Evolutionary conservation across 2,113 vertebrate genomes (phyloP).

Genomic region (Coregonus clupeaformis): DNA sequence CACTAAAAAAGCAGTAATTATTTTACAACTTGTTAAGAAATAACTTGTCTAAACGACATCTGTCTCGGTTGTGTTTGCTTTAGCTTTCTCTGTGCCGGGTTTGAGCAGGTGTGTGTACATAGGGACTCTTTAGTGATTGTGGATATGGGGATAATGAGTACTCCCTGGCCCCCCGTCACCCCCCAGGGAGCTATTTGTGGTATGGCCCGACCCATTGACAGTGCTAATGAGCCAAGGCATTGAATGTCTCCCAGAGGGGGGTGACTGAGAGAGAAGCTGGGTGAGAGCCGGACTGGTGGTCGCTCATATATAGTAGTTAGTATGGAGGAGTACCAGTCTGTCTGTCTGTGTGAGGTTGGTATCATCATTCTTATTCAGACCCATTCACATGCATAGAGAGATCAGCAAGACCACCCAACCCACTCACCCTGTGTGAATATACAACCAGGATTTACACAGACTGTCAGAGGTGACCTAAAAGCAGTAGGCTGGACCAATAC

Average conservation of each 20-base stretch:
- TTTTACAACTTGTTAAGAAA: not conserved
- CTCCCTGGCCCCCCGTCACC: slow-evolving; percentile 16
- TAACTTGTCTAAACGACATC: no score
- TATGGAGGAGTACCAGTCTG: slow-evolving; percentile 16
- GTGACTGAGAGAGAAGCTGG: slow-evolving; percentile 18
- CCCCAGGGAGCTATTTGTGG: slow-evolving; percentile 21
- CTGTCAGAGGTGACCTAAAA: not conserved
- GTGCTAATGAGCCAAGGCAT: slow-evolving; percentile 51
- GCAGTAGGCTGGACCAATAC: not conserved
- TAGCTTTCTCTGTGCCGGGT: not conserved
- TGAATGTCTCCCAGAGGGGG: slow-evolving; percentile 28
- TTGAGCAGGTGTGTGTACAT: slow-evolving; percentile 12
- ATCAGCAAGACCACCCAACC: no score
- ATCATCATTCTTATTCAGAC: slow-evolving; percentile 17
- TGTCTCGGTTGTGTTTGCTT: no score
- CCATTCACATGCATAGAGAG: not conserved
- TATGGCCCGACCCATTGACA: slow-evolving; percentile 34
- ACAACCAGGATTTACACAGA: not conserved
- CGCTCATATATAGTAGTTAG: slow-evolving; percentile 29
- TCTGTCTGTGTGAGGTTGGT: not conserved
- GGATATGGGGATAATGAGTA: slow-evolving; percentile 25
- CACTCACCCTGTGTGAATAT: not conserved
- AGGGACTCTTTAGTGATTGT: slow-evolving; percentile 20
- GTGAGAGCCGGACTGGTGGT: slow-evolving; percentile 24
- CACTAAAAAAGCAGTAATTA: not conserved